Evolutionary conservation across 2,888 invertebrate species (phyloP).

Genomic region (Corbicula japonica): DNA sequence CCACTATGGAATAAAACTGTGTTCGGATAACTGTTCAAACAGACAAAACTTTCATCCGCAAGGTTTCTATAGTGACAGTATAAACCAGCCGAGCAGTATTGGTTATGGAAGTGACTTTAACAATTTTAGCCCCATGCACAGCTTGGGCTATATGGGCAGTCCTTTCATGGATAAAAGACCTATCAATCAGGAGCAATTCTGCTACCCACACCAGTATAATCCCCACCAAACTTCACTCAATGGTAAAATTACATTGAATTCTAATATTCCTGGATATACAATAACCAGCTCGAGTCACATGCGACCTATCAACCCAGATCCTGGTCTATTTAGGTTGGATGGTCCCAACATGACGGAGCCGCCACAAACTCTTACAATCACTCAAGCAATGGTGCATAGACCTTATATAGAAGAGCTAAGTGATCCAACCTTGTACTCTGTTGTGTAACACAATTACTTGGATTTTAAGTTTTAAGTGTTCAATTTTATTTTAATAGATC

Average conservation of each 20-base stretch:
- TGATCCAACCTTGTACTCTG: conserved; percentile 67
- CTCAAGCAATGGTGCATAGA: conserved; percentile 72
- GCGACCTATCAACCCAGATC: conserved; percentile 49
- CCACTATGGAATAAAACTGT: conserved; percentile 39
- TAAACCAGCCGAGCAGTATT: conserved; percentile 60
- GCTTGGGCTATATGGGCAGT: conserved; percentile 34
- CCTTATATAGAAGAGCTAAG: conserved; percentile 66
- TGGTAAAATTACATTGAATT: conserved; percentile 8
- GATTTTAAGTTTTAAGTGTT: no score
- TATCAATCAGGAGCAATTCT: conserved; percentile 33
- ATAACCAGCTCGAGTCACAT: conserved; percentile 50
- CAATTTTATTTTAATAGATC: no score
- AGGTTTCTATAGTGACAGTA: conserved; percentile 25
- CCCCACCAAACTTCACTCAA: conserved; percentile 21
- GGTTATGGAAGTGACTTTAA: conserved; percentile 61
- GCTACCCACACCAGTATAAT: conserved; percentile 28
- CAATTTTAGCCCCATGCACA: conserved; percentile 39
- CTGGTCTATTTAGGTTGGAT: conserved; percentile 27
- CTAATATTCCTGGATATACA: conserved; percentile 50
- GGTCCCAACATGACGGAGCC: conserved; percentile 26
- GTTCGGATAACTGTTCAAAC: conserved; percentile 47
- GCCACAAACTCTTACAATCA: conserved; percentile 58
- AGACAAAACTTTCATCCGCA: conserved; percentile 20
- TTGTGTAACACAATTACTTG: conserved; percentile 59
- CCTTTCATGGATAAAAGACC: conserved; percentile 9